Percentiles rank a stretch among this genome's conserved stretches.
Evolutionary conservation across 2,797 vertebrate genomes (phyloP).

Genomic region (Centropyge bicolor): DNA sequence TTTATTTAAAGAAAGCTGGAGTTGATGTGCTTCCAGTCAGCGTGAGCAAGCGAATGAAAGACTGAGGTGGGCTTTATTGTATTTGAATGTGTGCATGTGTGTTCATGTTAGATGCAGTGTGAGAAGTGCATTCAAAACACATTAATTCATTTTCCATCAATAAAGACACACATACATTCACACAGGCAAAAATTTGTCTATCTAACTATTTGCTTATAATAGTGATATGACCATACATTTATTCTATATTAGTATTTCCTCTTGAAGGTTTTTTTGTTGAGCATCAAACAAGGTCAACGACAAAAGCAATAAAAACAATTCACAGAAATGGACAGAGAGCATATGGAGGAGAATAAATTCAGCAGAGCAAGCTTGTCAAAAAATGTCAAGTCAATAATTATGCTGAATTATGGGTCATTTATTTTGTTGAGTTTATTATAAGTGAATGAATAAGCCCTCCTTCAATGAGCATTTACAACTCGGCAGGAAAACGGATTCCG

Average conservation of each 20-base stretch:
- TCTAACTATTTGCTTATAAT: neutral
- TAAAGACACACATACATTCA: neutral
- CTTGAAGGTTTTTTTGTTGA: neutral
- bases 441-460: neutral
- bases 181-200: neutral
- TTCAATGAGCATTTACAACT: slow-evolving; percentile 2
- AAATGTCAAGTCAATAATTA: slow-evolving; percentile 32
- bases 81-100: neutral
- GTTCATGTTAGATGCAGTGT: neutral
- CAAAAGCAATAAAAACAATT: slow-evolving; percentile 28
- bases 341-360: neutral
- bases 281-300: slow-evolving; percentile 29
- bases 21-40: slow-evolving; percentile 25
- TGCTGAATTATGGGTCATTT: slow-evolving; percentile 29
- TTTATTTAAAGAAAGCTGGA: slow-evolving; percentile 32
- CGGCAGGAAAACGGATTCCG: slow-evolving; percentile 3
- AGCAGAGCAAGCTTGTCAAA: neutral
- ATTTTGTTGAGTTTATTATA: neutral
- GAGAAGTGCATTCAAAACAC: slow-evolving; percentile 7
- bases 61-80: neutral
- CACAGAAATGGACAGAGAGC: neutral
- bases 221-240: slow-evolving; percentile 9
- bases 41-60: slow-evolving; percentile 12
- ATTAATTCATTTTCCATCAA: slow-evolving; percentile 6
- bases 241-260: slow-evolving; percentile 14